Evolutionary conservation across 2,113 vertebrate genomes (phyloP).

Genomic region (Antechinus flavipes): DNA sequence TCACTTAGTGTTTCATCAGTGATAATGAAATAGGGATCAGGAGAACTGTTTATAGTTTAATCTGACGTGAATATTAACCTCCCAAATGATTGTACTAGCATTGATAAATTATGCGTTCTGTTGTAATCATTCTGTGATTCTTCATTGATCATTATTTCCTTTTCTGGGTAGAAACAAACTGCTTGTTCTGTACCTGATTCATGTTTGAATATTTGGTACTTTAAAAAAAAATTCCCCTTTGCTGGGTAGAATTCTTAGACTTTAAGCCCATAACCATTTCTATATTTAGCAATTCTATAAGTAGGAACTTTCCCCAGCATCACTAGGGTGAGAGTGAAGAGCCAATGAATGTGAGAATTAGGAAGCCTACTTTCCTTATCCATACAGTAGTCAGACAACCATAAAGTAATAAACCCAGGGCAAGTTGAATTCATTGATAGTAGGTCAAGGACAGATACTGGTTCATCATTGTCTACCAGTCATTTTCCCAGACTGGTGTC

Average conservation of each 20-base stretch:
- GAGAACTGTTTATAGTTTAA: background rate
- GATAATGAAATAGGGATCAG: background rate
- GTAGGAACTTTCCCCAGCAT: background rate
- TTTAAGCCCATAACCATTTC: background rate
- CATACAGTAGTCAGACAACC: background rate
- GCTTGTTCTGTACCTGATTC: background rate
- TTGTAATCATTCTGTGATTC: background rate
- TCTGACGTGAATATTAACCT: background rate
- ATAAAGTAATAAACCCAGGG: background rate
- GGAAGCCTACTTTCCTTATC: background rate
- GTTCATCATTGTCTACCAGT: background rate
- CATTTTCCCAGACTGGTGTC: background rate
- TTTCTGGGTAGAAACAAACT: background rate
- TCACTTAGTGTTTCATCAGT: background rate
- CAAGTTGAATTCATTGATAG: background rate
- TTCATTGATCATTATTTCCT: background rate
- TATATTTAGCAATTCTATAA: background rate
- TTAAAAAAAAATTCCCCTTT: background rate
- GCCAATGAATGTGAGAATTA: background rate
- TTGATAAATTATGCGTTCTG: background rate
- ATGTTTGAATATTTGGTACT: background rate
- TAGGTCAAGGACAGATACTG: background rate
- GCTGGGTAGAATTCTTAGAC: background rate
- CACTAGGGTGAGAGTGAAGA: background rate
- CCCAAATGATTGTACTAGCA: background rate